phyloP scores from a whole-genome alignment of 2,113 vertebrate genomes.

The Centropristis striata region DNA sequence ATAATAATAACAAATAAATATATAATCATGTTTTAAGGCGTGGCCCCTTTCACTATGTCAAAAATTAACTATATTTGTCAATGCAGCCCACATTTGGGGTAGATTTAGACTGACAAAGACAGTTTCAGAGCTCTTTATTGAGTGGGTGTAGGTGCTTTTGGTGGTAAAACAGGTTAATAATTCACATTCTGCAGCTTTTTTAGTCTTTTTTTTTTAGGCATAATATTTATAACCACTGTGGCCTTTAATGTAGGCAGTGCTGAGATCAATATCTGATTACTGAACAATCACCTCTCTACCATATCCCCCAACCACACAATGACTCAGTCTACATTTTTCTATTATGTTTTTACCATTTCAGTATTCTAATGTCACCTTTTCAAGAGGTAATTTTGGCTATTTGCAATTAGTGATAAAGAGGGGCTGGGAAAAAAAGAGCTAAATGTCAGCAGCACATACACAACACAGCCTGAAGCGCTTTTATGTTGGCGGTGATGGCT shows the following conservation, averaged over 20 bases:
- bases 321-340: not conserved
- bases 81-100: too few relatives aligned
- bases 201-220: not conserved
- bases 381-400: slow-evolving; percentile 11
- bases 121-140: slow-evolving; percentile 5
- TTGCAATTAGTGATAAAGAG: slow-evolving; percentile 45
- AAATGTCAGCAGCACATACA: slow-evolving; percentile 48
- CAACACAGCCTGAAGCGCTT: slow-evolving; percentile 6
- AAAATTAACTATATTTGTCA: too few relatives aligned
- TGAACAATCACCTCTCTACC: slow-evolving; percentile 9
- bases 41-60: too few relatives aligned
- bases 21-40: too few relatives aligned
- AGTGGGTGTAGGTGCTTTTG: not conserved
- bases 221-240: not conserved
- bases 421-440: slow-evolving; percentile 9
- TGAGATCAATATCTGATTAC: not conserved
- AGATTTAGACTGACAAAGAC: not conserved
- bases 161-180: not conserved
- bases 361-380: slow-evolving; percentile 25
- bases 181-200: slow-evolving; percentile 16
- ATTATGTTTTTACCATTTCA: not conserved
- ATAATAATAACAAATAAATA: too few relatives aligned
- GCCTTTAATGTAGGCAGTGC: not conserved
- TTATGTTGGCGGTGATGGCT: slow-evolving; percentile 14
- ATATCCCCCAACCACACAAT: not conserved